Percentiles rank a stretch among this genome's conserved stretches.
phyloP scores from a whole-genome alignment of 2,797 vertebrate species.

The Phalloptychus januarius region DNA sequence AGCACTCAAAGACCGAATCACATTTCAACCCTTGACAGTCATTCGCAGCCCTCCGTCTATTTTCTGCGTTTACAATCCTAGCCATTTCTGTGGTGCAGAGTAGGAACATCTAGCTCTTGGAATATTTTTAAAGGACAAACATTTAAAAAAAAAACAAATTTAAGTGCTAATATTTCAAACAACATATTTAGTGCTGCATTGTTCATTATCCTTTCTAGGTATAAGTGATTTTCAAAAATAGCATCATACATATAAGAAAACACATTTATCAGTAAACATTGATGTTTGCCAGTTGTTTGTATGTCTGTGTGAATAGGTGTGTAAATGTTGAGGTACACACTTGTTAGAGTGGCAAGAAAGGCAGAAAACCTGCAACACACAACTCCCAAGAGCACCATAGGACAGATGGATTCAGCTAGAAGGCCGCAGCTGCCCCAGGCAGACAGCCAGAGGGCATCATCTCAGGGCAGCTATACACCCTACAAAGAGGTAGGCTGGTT shows the following conservation, averaged over 20 bases:
- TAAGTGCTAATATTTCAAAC: not conserved
- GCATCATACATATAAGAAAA: not conserved
- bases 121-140: not conserved
- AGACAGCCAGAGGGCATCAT: not conserved
- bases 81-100: not conserved
- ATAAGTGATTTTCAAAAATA: not conserved
- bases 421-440: not conserved
- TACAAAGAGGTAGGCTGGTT: not conserved
- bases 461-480: not conserved
- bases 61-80: not conserved
- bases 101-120: not conserved
- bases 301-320: too few species aligned
- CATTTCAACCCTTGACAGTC: not conserved
- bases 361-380: not conserved
- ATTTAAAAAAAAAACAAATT: not conserved
- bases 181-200: not conserved
- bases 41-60: not conserved
- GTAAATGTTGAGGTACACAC: not conserved
- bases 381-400: not conserved
- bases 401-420: not conserved
- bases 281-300: not conserved
- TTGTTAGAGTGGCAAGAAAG: not conserved
- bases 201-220: not conserved
- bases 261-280: not conserved
- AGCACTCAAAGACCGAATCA: not conserved